phyloP scores from a whole-genome alignment of 2,797 vertebrate genomes.

The Chiroxiphia lanceolata region DNA sequence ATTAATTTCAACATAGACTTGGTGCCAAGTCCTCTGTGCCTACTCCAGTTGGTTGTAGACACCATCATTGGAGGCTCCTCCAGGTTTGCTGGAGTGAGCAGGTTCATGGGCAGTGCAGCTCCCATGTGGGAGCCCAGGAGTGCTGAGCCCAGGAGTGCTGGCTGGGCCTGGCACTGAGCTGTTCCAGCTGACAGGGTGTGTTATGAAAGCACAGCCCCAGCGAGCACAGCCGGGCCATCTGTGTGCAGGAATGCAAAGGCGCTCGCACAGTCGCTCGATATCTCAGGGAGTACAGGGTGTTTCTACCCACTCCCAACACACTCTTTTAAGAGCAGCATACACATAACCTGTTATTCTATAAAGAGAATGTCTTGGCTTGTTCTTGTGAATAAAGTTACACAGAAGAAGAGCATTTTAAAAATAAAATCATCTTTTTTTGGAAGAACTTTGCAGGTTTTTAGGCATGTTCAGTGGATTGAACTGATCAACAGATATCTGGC shows the following conservation, averaged over 20 bases:
- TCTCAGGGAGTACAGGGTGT: not conserved
- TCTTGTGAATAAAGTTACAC: not conserved
- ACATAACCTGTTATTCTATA: not conserved
- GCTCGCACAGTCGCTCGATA: not conserved
- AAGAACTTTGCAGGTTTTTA: not conserved
- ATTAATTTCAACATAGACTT: not conserved
- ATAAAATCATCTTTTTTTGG: not conserved
- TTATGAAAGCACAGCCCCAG: not conserved
- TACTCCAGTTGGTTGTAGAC: not conserved
- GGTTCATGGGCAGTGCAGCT: not conserved
- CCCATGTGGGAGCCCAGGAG: fast-evolving
- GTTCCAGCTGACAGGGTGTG: not conserved
- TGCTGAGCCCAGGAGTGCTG: not conserved
- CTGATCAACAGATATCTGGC: not conserved
- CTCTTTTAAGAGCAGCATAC: not conserved
- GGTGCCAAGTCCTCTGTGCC: not conserved
- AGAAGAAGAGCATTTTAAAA: not conserved
- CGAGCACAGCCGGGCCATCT: not conserved
- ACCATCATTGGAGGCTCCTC: not conserved
- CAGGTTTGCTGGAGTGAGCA: not conserved
- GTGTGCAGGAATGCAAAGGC: not conserved
- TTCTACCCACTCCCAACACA: not conserved
- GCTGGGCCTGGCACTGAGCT: not conserved
- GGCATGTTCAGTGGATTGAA: not conserved
- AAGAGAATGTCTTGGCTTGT: not conserved